Evolutionary conservation across 2,797 vertebrate species (phyloP).

Genomic region (Chaetophractus vellerosus): DNA sequence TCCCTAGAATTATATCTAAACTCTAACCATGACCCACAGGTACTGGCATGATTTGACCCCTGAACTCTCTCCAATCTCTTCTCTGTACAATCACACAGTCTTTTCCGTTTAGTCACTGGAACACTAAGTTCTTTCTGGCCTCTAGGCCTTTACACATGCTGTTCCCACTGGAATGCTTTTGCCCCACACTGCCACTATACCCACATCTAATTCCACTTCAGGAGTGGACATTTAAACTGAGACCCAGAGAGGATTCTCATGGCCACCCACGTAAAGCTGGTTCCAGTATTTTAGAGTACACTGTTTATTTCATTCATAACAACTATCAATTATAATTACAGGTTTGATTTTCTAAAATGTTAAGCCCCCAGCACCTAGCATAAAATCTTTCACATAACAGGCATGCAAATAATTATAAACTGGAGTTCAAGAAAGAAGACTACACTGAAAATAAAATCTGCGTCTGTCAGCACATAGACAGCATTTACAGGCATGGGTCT

Average conservation of each 20-base stretch:
- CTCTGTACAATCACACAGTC: constrained; percentile 17
- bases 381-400: background rate
- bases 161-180: constrained; percentile 18
- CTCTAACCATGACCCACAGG: constrained; percentile 16
- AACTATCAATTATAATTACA: background rate
- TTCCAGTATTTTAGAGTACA: constrained; percentile 25
- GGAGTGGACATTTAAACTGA: constrained; percentile 41
- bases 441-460: constrained; percentile 32
- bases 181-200: background rate
- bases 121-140: constrained; percentile 53
- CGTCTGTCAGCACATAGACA: background rate
- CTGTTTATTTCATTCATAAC: constrained; percentile 13
- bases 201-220: constrained; percentile 43
- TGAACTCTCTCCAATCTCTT: constrained; percentile 31
- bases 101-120: constrained; percentile 60
- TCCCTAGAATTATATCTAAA: constrained; percentile 59
- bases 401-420: constrained; percentile 34
- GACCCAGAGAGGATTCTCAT: constrained; percentile 10
- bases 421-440: constrained; percentile 36
- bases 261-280: constrained; percentile 43
- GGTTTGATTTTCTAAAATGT: constrained; percentile 44
- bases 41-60: constrained; percentile 12
- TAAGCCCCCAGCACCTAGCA: constrained; percentile 50
- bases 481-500: constrained; percentile 41
- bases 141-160: background rate